Evolutionary conservation across 53 echinoderm and acorn worm species (phyloP).

Genomic region (Temnopleurus reevesii): DNA sequence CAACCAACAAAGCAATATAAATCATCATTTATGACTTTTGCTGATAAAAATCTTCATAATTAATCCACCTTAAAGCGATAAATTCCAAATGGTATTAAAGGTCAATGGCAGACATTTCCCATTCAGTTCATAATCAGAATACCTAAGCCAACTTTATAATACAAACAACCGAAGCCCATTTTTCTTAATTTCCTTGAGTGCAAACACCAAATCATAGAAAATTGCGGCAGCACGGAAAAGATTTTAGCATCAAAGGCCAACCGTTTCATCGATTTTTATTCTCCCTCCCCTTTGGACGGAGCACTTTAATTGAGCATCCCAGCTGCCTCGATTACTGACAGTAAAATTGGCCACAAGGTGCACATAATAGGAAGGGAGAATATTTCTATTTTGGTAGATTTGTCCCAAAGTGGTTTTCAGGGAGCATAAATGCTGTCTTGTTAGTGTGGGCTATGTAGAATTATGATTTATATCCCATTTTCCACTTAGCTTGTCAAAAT

Average conservation of each 20-base stretch:
- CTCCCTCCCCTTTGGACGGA: background rate
- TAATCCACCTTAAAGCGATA: background rate
- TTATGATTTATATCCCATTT: slow-evolving; percentile 32
- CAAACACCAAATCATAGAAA: slow-evolving; percentile 16
- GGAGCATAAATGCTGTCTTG: background rate
- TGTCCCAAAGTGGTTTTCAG: background rate
- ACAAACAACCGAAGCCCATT: background rate
- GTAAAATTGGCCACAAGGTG: slow-evolving; percentile 11
- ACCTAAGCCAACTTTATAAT: too few species aligned
- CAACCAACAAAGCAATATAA: background rate
- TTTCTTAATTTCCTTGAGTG: background rate
- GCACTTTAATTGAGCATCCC: slow-evolving; percentile 27
- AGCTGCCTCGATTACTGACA: slow-evolving; percentile 18
- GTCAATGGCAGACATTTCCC: background rate
- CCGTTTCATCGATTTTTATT: slow-evolving; percentile 32
- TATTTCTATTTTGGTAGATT: slow-evolving; percentile 2
- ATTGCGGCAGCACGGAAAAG: slow-evolving; percentile 15
- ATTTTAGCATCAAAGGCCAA: slow-evolving; percentile 34
- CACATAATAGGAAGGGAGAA: background rate
- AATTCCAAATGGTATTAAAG: too few species aligned
- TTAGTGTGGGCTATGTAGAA: background rate
- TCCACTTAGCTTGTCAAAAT: background rate
- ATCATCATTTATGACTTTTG: background rate
- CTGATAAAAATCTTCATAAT: background rate
- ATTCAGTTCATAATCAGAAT: background rate